These are phyloP conservation scores for Hylyphantes graminicola DNA, from an alignment of 1,140 invertebrate species.

Conservation along the genomic window DNA sequence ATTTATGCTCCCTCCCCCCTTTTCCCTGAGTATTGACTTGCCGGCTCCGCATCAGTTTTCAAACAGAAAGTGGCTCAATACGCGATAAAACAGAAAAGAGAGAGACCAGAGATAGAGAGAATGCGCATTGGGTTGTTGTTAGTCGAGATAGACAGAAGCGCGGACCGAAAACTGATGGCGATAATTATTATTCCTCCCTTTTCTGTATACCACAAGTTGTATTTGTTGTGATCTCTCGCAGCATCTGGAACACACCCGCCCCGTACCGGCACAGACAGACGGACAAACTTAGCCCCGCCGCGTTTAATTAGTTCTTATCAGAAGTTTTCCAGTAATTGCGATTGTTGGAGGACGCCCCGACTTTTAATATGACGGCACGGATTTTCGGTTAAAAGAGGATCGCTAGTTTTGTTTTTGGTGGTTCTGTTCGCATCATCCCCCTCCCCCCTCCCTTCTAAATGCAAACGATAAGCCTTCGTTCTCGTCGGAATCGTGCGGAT, in stretches of 20 bases:
- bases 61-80: slow-evolving; percentile 41
- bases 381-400: not conserved
- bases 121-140: slow-evolving; percentile 36
- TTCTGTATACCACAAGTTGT: slow-evolving; percentile 43
- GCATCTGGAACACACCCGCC: slow-evolving; percentile 39
- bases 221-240: slow-evolving; percentile 50
- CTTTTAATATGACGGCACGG: slow-evolving; percentile 40
- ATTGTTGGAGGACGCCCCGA: slow-evolving; percentile 34
- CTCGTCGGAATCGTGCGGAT: slow-evolving; percentile 17
- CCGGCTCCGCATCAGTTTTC: slow-evolving; percentile 36
- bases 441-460: slow-evolving; percentile 1
- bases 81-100: slow-evolving; percentile 51
- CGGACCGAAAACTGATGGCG: slow-evolving; percentile 57
- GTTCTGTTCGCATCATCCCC: slow-evolving; percentile 35
- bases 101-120: slow-evolving; percentile 28
- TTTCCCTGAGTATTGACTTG: slow-evolving; percentile 13
- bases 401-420: not conserved
- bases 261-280: slow-evolving; percentile 41
- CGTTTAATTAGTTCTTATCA: slow-evolving; percentile 61
- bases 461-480: slow-evolving; percentile 33
- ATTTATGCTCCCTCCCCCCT: slow-evolving; percentile 48
- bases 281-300: slow-evolving; percentile 53
- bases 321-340: slow-evolving; percentile 56
- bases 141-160: not conserved
- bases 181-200: slow-evolving; percentile 60